Evolutionary conservation across 2,888 invertebrate species (phyloP).

Genomic region (Cryptocheilus praepositus): DNA sequence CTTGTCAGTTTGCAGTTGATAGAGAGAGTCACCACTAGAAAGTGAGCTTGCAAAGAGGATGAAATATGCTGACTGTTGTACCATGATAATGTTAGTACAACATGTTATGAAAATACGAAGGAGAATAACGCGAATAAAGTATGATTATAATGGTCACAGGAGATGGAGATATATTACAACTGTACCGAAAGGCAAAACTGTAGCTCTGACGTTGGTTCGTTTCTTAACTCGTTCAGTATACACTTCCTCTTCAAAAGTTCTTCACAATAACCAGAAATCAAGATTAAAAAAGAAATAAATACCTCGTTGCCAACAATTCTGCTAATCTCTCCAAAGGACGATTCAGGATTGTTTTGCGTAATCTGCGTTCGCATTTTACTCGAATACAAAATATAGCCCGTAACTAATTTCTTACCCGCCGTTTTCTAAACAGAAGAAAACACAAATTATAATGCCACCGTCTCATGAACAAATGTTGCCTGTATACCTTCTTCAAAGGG

Average conservation of each 20-base stretch:
- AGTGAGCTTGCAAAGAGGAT: constrained; percentile 43
- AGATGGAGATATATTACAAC: no score
- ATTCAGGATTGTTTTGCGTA: constrained; percentile 94
- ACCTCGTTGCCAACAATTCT: constrained; percentile 84
- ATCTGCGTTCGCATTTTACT: constrained; percentile 96
- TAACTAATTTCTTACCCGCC: constrained; percentile 88
- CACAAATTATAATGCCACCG: constrained; percentile 67
- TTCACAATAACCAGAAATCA: constrained; percentile 53
- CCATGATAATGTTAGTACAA: not conserved
- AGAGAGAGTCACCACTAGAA: constrained; percentile 36
- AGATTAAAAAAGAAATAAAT: constrained; percentile 69
- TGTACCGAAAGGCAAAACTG: not conserved
- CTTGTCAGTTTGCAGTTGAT: not conserved
- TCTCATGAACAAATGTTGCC: constrained; percentile 36
- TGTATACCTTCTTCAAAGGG: constrained; percentile 39
- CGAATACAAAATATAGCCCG: constrained; percentile 98
- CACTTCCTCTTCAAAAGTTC: constrained; percentile 43
- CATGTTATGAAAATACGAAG: not conserved
- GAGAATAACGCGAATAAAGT: not conserved
- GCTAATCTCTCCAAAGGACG: constrained; percentile 92
- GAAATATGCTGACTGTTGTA: constrained; percentile 45
- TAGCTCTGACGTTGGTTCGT: not conserved
- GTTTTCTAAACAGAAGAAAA: constrained; percentile 74
- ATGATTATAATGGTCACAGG: no score
- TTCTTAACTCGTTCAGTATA: constrained; percentile 39